phyloP scores from a whole-genome alignment of 2,113 vertebrate genomes.

The Motacilla alba region DNA sequence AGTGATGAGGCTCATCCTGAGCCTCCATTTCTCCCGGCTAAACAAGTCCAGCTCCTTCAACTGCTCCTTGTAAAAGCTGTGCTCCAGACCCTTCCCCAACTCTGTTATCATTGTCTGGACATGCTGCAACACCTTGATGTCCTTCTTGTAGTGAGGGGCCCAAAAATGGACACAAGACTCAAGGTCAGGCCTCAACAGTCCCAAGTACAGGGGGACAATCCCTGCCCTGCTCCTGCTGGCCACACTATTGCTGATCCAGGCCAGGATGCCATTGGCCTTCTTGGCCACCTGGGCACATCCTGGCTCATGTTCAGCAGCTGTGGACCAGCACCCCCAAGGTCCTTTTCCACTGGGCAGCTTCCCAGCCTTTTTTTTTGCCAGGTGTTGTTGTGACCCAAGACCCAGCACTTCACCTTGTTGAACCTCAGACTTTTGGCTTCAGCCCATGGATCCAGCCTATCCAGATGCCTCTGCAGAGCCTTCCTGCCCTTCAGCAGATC shows the following conservation, averaged over 20 bases:
- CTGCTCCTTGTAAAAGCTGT: background rate
- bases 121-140: accelerated
- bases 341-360: background rate
- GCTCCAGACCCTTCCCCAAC: background rate
- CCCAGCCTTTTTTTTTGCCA: background rate
- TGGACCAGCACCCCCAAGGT: accelerated
- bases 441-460: background rate
- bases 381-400: background rate
- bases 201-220: accelerated
- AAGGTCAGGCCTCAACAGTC: background rate
- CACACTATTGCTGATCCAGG: background rate
- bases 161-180: background rate
- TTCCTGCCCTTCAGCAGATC: background rate
- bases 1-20: background rate
- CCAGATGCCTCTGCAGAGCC: background rate
- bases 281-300: background rate
- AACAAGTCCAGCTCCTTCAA: background rate
- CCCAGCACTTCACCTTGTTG: background rate
- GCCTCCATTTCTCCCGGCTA: background rate
- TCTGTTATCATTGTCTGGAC: accelerated
- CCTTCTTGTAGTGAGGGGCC: background rate
- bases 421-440: background rate
- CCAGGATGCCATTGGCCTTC: background rate
- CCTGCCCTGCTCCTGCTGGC: background rate
- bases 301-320: background rate